These are phyloP conservation scores for Eristalinus aeneus DNA, from an alignment of 2,888 invertebrate genomes.

Conservation along the genomic window DNA sequence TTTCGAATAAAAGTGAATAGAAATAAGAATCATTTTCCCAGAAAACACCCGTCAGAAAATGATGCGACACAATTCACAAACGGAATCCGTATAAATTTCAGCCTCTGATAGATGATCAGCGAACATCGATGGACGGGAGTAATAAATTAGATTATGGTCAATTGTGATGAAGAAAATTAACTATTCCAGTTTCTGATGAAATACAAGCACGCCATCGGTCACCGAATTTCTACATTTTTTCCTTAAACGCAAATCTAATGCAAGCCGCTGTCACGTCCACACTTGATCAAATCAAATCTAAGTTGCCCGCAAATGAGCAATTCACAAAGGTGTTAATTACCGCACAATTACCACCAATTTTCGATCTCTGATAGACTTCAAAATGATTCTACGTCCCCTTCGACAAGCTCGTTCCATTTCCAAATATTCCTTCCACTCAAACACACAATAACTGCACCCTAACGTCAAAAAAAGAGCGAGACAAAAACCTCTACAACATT, in stretches of 20 bases:
- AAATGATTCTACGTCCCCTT: background rate
- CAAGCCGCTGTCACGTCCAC: background rate
- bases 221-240: too few relatives aligned
- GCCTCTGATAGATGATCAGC: too few relatives aligned
- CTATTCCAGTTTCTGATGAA: too few relatives aligned
- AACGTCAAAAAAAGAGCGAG: constrained; percentile 15
- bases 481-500: background rate
- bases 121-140: too few relatives aligned
- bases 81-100: too few relatives aligned
- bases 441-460: background rate
- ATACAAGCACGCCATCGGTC: too few relatives aligned
- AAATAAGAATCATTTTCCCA: too few relatives aligned
- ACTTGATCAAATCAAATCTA: background rate
- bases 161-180: too few relatives aligned
- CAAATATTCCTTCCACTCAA: background rate
- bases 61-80: too few relatives aligned
- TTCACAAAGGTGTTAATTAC: background rate
- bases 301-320: background rate
- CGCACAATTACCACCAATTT: background rate
- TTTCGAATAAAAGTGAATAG: too few relatives aligned
- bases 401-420: background rate
- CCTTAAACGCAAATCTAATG: background rate
- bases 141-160: too few relatives aligned
- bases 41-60: too few relatives aligned
- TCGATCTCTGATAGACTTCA: background rate